These are phyloP conservation scores for Euleptes europaea DNA, from an alignment of 2,113 vertebrate species.

Conservation along the genomic window DNA sequence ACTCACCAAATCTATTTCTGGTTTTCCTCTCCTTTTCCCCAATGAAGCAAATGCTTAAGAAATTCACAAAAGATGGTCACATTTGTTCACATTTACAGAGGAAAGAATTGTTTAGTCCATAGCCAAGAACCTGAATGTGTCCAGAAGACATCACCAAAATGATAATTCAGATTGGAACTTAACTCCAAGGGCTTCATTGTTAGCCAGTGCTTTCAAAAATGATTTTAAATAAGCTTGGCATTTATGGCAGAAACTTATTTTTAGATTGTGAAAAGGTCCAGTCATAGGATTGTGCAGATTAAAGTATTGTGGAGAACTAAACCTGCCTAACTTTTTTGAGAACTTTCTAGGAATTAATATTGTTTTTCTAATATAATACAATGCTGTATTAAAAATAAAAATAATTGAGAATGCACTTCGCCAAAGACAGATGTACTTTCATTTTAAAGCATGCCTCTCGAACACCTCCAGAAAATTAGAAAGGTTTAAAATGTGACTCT, in stretches of 20 bases:
- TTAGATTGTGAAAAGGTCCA: conserved; percentile 14
- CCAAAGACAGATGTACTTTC: conserved; percentile 63
- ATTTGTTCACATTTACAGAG: conserved; percentile 14
- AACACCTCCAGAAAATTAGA: conserved; percentile 68
- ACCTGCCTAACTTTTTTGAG: conserved; percentile 48
- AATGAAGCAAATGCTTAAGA: conserved; percentile 66
- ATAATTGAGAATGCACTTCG: conserved; percentile 53
- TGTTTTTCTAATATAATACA: conserved; percentile 41
- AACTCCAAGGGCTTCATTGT: conserved; percentile 33
- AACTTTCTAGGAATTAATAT: conserved; percentile 64
- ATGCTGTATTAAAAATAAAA: conserved; percentile 44
- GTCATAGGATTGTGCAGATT: conserved; percentile 26
- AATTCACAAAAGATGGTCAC: conserved; percentile 47
- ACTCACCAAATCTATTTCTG: conserved; percentile 59
- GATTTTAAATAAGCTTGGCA: conserved; percentile 30
- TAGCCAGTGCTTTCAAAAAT: conserved; percentile 39
- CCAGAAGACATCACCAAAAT: conserved; percentile 41
- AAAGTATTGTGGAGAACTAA: conserved; percentile 12
- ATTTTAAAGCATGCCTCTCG: conserved; percentile 66
- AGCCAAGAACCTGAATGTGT: conserved; percentile 14
- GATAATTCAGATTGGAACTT: conserved; percentile 29
- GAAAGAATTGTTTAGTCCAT: conserved; percentile 49
- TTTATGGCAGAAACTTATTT: conserved; percentile 18
- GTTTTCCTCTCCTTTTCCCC: conserved; percentile 69
- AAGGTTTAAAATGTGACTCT: conserved; percentile 70